phyloP scores from a whole-genome alignment of 2,888 invertebrate genomes.

The Eupelmus urozonus region DNA sequence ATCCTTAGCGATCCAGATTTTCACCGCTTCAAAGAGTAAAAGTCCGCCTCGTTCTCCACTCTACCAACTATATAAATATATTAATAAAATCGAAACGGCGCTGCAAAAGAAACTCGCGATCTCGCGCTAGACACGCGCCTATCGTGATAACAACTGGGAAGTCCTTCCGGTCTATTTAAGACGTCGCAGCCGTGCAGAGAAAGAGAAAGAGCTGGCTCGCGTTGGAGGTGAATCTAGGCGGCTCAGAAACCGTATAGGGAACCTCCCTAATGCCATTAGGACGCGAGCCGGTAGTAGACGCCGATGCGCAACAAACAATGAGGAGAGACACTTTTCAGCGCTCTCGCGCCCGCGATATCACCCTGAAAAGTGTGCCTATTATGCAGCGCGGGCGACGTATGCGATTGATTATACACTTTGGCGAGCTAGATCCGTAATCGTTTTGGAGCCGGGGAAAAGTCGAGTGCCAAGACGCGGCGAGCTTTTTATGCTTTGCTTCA shows the following conservation, averaged over 20 bases:
- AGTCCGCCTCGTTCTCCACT: no score
- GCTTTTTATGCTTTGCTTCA: conserved; percentile 29
- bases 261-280: conserved; percentile 67
- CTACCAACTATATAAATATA: no score
- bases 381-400: background rate
- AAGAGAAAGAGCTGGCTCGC: conserved; percentile 33
- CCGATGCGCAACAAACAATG: background rate
- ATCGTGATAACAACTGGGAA: conserved; percentile 6
- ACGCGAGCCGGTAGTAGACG: conserved; percentile 50
- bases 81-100: no score
- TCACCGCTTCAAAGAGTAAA: no score
- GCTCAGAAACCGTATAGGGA: conserved; percentile 68
- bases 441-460: no score
- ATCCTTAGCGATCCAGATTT: no score
- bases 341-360: no score
- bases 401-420: no score
- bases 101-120: background rate
- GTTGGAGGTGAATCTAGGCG: conserved; percentile 68
- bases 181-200: conserved; percentile 51
- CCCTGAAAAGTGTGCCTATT: conserved; percentile 46
- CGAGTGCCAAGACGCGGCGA: no score
- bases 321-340: no score
- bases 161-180: conserved; percentile 65
- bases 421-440: no score
- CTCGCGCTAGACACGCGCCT: no score